Evolutionary conservation across 1,140 invertebrate species (phyloP), one percentile per base, ranked within the genome.

Genomic region (Lepidurus arcticus): DNA sequence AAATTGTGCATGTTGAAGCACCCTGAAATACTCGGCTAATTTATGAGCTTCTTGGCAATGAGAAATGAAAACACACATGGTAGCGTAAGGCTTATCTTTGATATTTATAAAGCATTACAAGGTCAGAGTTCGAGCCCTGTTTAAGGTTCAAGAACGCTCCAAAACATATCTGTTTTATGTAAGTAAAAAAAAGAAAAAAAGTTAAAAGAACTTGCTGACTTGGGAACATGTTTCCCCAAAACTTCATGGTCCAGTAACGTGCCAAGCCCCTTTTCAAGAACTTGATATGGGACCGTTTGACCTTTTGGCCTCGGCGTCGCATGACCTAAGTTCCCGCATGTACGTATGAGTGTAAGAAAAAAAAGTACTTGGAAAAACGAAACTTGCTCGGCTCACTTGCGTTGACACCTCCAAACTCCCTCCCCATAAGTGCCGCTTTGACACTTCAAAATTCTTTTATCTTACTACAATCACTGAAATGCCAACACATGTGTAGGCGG

Each of bases 321-420:
- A 65, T 65, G 53, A 65, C 53, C 53, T 65, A 65, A 65, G 53
- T 65, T 65, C n/a, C 53, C n/a, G 53, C 53, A 65, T 65, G 13
- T 16, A 21, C 7, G 16, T 65, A n/a, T 0, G 53, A 65, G 21
- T 65, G 53, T 16, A n/a, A 65, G 53, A 65, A 65, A 65, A 47
- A 47, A 65, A 65, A 65, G 53, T 65, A 65, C 5, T 65, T 21
- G 34, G 34, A 65, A 65, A 65, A 13, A 65, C 21, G 53, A 65
- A 65, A 7, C 21, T 65, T 16, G 53, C 53, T 65, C 21, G 53
- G 16, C 0, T 65, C 16, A 21, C 53, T 65, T 65, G 53, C 53
- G 53, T 65, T 65, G 53, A 65, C 53, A 65, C 53, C 53, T 65
- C 21, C 53, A 7, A 21, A 65, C 16, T 13, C 13, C 53, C 9